Evolutionary conservation across 2,888 invertebrate genomes (phyloP), one percentile per base, ranked within the genome.

Genomic region (Tenthredo scrophulariae): DNA sequence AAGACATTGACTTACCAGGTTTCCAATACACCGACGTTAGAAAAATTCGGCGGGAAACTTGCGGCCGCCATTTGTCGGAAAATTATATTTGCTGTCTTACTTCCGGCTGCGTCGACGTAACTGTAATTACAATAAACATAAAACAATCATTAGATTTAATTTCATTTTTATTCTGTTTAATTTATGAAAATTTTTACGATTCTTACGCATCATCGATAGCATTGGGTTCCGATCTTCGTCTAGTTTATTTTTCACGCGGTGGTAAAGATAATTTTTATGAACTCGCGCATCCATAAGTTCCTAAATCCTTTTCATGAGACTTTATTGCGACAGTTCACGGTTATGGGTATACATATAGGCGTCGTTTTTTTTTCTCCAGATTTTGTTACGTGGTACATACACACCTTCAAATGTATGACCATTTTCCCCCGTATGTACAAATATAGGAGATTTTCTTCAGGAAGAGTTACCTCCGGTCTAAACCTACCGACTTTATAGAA

Each of bases 21-120:
- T 88, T 92, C 93, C 87, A 93, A 89, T 87, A 92, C 91, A 89
- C 92, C 91, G 90, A 93, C 92, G 91, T 92, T 93, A 85, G 91
- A 89, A 88, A 93, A 93, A 90, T 91, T 92, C 85, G 91, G 92
- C 84, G 92, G 92, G 89, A 92, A 92, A 89, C 90, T 92, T 89
- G 92, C 92, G 90, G 92, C 91, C 91, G 93, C 92, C 92, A 92
- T 92, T 90, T 88, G 89, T 88, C 89, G 89, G 89, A 90, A 87
- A 88, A 89, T 89, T 88, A 88, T 89, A 85, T 86, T 89, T 86
- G 88, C 88, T 75, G 86, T 87, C 88, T 90, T 89, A 89, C 89
- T 90, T 90, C 90, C 88, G 88, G 87, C 87, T 87, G 85, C 85
- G 84, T 84, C 86, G 77, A 86, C 85, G 86, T 85, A 85, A 87